Base-by-base conservation (phyloP, 2,113 vertebrate species). In the Gadus macrocephalus region DNA sequence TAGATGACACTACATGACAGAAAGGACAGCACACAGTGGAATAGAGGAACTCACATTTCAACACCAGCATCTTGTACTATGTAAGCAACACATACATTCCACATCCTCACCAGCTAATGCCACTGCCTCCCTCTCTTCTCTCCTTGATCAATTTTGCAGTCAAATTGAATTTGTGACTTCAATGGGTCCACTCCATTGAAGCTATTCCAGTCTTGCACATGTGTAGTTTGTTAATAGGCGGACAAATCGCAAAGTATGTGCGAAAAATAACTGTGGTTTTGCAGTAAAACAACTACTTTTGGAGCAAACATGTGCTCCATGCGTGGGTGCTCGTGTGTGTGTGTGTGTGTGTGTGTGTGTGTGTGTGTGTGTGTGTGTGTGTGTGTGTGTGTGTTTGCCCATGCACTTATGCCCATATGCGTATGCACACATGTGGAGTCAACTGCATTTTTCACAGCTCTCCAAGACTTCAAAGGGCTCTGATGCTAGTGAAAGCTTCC, bases 401-500 rank as follows among this genome's bases (percentile, higher is more conserved):
- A 35, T 64, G 63, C 49, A 56, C 55, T 5, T 16, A 14, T 17
- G n/a, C 16, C 17, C 55, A 17, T 7, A 17, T n/a, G 14, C 55
- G 16, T n/a, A 17, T n/a, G 55, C 55, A 58, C 17, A 58, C 55
- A 58, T n/a, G 82, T 88, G 82, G 86, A 87, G 84, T 81, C 78
- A 81, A 85, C 79, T 84, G 85, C 80, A 81, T 90, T 89, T 89
- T 89, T 90, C 84, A 88, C 86, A 88, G 87, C 83, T 86, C 78
- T 62, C 65, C 72, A 38, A 15, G 35, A 90, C 89, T 89, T 91
- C 88, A 91, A 93, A 93, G 86, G 69, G 70, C 64, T 77, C 69
- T 84, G 74, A 80, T 77, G 81, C 88, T 82, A 91, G 86, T 83
- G 88, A 92, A 88, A 87, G 87, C 86, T 92, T 92, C 90, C 90